A percentile compares a stretch with the other conserved stretches of the same genome.
Conservation (phyloP, 2,888 invertebrate species). For the Hypena proboscidalis region DNA sequence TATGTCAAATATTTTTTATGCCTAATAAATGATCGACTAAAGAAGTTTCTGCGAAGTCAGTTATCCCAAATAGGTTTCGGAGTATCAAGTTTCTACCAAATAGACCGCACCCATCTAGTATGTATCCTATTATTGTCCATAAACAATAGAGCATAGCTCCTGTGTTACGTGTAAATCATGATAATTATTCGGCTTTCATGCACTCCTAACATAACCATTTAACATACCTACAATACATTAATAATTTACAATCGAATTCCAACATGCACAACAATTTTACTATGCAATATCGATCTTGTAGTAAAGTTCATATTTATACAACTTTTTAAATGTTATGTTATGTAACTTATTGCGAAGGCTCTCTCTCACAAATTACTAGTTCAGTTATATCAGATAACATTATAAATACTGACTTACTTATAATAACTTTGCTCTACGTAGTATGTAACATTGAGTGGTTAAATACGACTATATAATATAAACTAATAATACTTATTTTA, state of each 20-base stretch:
- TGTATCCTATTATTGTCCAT: too few relatives aligned
- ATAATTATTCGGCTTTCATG: not conserved
- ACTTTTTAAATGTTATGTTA: conserved; percentile 20
- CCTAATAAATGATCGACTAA: too few relatives aligned
- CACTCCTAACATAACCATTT: not conserved
- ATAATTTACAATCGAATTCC: not conserved
- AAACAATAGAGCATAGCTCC: not conserved
- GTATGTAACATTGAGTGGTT: too few relatives aligned
- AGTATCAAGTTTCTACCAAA: too few relatives aligned
- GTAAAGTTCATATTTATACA: conserved; percentile 2
- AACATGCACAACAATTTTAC: not conserved
- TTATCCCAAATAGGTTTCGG: too few relatives aligned
- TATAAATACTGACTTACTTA: too few relatives aligned
- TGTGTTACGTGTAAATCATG: not conserved
- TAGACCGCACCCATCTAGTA: too few relatives aligned
- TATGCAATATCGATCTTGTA: not conserved
- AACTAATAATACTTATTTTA: too few relatives aligned
- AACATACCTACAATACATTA: not conserved
- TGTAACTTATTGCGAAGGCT: conserved; percentile 23
- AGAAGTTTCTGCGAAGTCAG: too few relatives aligned
- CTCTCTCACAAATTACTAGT: conserved; percentile 32
- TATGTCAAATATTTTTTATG: too few relatives aligned
- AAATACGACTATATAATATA: too few relatives aligned
- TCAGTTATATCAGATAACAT: conserved; percentile 25
- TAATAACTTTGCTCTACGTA: too few relatives aligned